Conservation (phyloP, 2,797 vertebrate species). For the Neomorphus geoffroyi region DNA sequence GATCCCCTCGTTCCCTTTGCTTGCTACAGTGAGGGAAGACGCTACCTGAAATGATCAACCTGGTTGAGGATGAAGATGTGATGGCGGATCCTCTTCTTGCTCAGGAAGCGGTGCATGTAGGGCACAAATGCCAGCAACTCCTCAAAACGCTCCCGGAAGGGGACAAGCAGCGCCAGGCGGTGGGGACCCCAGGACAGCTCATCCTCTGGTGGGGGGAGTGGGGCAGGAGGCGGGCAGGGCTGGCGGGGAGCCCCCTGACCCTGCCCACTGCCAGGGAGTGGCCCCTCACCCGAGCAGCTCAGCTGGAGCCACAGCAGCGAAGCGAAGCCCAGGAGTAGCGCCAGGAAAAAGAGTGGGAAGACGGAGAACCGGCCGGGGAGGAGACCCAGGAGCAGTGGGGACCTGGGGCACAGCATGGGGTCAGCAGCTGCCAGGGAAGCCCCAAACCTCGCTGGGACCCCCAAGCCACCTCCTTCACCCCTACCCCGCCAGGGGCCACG, state of each 20-base stretch:
- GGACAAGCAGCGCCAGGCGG: slow-evolving; percentile 89
- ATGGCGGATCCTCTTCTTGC: slow-evolving; percentile 91
- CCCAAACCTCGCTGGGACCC: not conserved
- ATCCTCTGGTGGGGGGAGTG: slow-evolving; percentile 74
- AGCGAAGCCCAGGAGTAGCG: slow-evolving; percentile 84
- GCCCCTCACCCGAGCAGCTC: slow-evolving; percentile 86
- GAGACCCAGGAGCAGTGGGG: slow-evolving; percentile 61
- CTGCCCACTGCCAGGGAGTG: slow-evolving; percentile 73
- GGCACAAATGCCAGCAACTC: slow-evolving; percentile 94
- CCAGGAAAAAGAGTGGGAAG: slow-evolving; percentile 89
- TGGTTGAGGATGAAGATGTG: slow-evolving; percentile 94
- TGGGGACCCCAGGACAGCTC: slow-evolving; percentile 89
- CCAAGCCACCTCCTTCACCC: not conserved
- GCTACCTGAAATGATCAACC: slow-evolving; percentile 92
- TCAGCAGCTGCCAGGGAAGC: not conserved
- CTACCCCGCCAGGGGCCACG: too few relatives aligned
- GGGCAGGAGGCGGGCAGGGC: slow-evolving; percentile 75
- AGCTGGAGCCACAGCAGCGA: slow-evolving; percentile 95
- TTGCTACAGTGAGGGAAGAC: fast-evolving
- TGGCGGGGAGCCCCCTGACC: slow-evolving; percentile 46
- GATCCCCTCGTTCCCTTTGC: not conserved
- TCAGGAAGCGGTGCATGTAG: slow-evolving; percentile 92
- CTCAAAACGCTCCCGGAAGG: slow-evolving; percentile 95
- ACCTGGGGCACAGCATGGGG: not conserved
- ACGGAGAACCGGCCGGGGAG: slow-evolving; percentile 82